Evolutionary conservation across 2,888 invertebrate species (phyloP), one percentile per base, ranked within the genome.

Genomic region (Cyclophora albipunctata): DNA sequence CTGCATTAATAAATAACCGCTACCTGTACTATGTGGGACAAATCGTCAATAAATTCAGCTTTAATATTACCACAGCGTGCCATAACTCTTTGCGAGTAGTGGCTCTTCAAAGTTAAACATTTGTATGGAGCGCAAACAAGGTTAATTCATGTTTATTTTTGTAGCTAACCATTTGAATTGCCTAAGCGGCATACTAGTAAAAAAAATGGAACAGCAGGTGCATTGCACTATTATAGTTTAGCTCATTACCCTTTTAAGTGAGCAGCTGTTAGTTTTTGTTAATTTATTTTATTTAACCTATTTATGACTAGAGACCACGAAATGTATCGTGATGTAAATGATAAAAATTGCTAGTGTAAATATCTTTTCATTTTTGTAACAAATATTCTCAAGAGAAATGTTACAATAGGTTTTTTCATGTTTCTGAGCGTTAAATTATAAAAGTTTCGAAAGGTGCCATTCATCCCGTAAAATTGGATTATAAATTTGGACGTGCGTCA

Each of bases 151-250:
- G 45, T 45, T 5, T 20, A 45, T 44, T 37, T 37, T 37, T 49
- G 40, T 37, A 41, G 45, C 34, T 51, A 45, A 48, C 44, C 35
- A 46, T 50, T 6, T 42, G 47, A 57, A 60, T 54, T 49, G 53
- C 45, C 42, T 50, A 62, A 56, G 55, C 50, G 61, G 42, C 53
- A 62, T 71, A 64, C 59, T 62, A 57, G 54, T 51, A 62, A 50
- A 61, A 67, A 66, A 69, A 66, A 64, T 59, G 51, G 58, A 64
- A 67, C 70, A 71, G 73, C 70, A 71, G 73, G 69, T 73, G 72
- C 58, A 55, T 59, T 59, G 55, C 52, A 59, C 54, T 55, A 68
- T 61, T 20, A 43, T 5, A 34, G 5, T 67, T 63, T 59, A 63
- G 51, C 60, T 63, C 60, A 67, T 69, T 73, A 65, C 64, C 62